Evolutionary conservation across 2,888 invertebrate species (phyloP).

Genomic region (Xylota sylvarum): DNA sequence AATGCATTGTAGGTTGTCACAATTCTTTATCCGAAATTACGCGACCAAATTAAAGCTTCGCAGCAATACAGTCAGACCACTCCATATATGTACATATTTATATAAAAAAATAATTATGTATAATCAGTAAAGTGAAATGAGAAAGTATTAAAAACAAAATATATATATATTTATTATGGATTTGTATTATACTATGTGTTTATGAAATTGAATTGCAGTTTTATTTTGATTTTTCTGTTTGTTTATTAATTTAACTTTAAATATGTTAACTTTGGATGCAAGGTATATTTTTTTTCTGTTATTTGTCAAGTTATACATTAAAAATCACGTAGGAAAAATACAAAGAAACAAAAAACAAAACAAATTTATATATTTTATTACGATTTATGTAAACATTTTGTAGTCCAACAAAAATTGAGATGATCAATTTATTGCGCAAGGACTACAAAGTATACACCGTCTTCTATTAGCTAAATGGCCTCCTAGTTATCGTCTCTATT

Average conservation of each 20-base stretch:
- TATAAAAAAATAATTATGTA: slow-evolving; percentile 58
- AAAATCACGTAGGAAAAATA: slow-evolving; percentile 45
- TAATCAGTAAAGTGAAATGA: slow-evolving; percentile 71
- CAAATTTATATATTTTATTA: slow-evolving; percentile 37
- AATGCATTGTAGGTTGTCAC: background rate
- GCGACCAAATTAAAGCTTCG: background rate
- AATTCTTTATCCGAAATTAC: background rate
- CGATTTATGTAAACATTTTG: slow-evolving; percentile 37
- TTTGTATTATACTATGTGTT: slow-evolving; percentile 74
- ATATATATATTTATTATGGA: slow-evolving; percentile 73
- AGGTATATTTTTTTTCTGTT: slow-evolving; percentile 55
- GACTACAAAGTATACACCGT: background rate
- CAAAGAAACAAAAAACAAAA: slow-evolving; percentile 10
- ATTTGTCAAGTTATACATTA: slow-evolving; percentile 53
- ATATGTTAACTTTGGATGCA: slow-evolving; percentile 37
- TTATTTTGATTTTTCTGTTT: slow-evolving; percentile 46
- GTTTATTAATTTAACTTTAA: slow-evolving; percentile 61
- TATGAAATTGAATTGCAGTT: slow-evolving; percentile 51
- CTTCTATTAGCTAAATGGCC: background rate
- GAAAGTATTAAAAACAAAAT: slow-evolving; percentile 70
- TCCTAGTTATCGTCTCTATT: slow-evolving; percentile 15
- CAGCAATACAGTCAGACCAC: slow-evolving; percentile 43
- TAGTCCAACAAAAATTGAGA: background rate
- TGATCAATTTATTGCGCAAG: background rate
- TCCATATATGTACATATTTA: slow-evolving; percentile 30